Evolutionary conservation across 2,113 vertebrate genomes (phyloP).

Genomic region (Syngnathoides biaculeatus): DNA sequence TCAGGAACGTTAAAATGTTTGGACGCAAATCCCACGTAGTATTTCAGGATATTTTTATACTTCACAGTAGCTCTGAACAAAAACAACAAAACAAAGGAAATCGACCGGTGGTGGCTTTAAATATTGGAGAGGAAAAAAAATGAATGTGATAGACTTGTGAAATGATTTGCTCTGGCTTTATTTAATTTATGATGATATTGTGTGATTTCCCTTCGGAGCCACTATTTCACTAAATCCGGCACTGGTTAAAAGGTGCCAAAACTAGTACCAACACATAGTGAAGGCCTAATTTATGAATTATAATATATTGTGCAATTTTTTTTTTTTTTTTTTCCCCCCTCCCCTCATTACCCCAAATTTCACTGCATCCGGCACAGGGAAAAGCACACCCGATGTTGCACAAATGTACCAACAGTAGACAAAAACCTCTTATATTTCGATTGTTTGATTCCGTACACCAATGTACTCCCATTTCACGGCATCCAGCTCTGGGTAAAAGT

Average conservation of each 20-base stretch:
- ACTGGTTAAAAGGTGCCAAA: neutral
- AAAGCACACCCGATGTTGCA: too few species aligned
- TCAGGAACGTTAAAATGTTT: slow-evolving; percentile 3
- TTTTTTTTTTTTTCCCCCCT: too few species aligned
- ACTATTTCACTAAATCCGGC: neutral
- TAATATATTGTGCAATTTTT: neutral
- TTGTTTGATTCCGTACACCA: too few species aligned
- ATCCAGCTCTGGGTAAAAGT: too few species aligned
- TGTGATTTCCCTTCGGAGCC: neutral
- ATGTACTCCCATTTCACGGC: too few species aligned
- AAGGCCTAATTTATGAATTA: neutral
- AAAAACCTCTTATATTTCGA: too few species aligned
- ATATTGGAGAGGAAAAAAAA: slow-evolving; percentile 1
- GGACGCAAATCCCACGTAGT: slow-evolving; percentile 23
- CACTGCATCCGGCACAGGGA: too few species aligned
- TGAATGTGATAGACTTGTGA: slow-evolving; percentile 53
- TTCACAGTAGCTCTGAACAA: slow-evolving; percentile 41
- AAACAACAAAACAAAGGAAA: slow-evolving; percentile 2
- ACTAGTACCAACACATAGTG: too few species aligned
- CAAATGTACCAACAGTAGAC: too few species aligned
- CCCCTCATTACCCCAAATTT: neutral
- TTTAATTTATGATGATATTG: slow-evolving; percentile 41
- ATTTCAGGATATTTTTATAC: slow-evolving; percentile 59
- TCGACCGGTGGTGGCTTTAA: slow-evolving; percentile 23
- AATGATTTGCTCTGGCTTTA: slow-evolving; percentile 29